phyloP scores from a whole-genome alignment of 1,140 invertebrate species.

The Watersipora subatra region DNA sequence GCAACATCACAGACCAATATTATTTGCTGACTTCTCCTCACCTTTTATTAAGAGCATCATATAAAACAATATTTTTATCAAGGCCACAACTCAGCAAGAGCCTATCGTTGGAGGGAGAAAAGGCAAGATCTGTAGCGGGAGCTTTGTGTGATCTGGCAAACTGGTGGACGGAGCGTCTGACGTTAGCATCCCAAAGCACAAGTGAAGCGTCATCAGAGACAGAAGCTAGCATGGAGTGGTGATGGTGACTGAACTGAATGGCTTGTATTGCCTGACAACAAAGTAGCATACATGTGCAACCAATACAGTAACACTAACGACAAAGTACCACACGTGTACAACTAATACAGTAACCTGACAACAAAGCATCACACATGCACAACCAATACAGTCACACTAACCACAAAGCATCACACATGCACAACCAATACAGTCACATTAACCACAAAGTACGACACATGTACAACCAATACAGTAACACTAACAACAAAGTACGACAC shows the following conservation, averaged over 20 bases:
- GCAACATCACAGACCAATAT: background rate
- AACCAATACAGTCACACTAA: background rate
- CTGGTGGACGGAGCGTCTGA: background rate
- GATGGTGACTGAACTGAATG: background rate
- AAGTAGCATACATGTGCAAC: background rate
- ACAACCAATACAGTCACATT: background rate
- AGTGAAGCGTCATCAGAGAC: background rate
- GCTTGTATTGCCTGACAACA: background rate
- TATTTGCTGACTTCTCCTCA: background rate
- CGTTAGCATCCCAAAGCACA: background rate
- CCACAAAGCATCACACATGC: background rate
- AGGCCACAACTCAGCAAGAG: background rate
- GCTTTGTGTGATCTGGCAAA: background rate
- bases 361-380: background rate
- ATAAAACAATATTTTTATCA: background rate
- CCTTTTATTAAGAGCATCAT: background rate
- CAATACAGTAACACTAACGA: background rate
- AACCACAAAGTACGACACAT: background rate
- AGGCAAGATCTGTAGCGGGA: background rate
- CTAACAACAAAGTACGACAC: background rate
- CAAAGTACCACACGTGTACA: background rate
- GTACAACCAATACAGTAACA: background rate
- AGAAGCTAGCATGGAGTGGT: background rate
- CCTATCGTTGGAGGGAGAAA: background rate
- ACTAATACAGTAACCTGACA: background rate